Evolutionary conservation across 2,797 vertebrate species (phyloP).

Genomic region (Kryptopterus vitreolus): DNA sequence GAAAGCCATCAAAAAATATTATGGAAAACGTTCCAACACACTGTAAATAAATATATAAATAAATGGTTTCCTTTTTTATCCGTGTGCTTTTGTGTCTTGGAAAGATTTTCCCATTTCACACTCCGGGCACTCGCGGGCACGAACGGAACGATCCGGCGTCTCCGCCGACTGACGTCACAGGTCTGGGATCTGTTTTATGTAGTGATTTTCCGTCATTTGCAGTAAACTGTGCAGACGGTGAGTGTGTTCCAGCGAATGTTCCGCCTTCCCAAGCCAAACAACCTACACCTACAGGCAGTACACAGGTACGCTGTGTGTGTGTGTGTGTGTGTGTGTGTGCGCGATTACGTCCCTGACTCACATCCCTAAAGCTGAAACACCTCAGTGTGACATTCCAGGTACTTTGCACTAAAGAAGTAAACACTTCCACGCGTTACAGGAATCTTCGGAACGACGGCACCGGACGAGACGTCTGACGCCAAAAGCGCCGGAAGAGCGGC

Average conservation of each 20-base stretch:
- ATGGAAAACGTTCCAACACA: not conserved
- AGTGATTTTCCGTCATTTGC: conserved; percentile 56
- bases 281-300: not conserved
- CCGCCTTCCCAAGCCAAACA: conserved; percentile 11
- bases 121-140: not conserved
- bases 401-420: conserved; percentile 15
- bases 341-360: conserved; percentile 55
- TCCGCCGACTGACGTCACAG: conserved; percentile 59
- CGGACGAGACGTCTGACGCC: not conserved
- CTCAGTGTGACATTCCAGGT: conserved; percentile 55
- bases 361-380: conserved; percentile 54
- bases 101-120: not conserved
- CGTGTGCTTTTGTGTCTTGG: conserved; percentile 16
- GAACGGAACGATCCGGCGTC: conserved; percentile 51
- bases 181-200: conserved; percentile 61
- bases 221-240: conserved; percentile 50
- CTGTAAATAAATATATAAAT: not conserved
- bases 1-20: not conserved
- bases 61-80: not conserved
- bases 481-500: not conserved
- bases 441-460: not conserved
- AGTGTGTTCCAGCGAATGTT: conserved; percentile 22
- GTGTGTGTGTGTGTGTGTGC: not conserved
- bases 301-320: conserved; percentile 4
- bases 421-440: not conserved